Percentiles rank a stretch among this genome's conserved stretches.
Evolutionary conservation across 2,888 invertebrate species (phyloP).

Genomic region (Eilema depressum): DNA sequence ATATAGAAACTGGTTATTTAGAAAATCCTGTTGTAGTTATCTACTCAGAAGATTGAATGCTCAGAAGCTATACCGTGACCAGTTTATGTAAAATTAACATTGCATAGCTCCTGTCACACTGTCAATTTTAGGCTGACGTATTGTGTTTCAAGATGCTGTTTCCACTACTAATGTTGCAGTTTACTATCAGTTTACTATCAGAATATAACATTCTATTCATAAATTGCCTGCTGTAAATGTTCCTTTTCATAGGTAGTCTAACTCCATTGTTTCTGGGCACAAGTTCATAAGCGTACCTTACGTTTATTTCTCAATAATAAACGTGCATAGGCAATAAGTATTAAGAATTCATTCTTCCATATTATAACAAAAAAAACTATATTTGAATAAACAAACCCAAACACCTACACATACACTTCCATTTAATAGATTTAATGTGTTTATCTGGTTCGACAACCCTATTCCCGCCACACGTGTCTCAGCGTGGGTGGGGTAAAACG

Average conservation of each 20-base stretch:
- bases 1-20: not conserved
- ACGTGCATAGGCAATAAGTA: no score
- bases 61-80: not conserved
- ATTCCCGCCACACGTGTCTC: constrained; percentile 8
- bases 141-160: no score
- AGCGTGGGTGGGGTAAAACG: constrained; percentile 35
- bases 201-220: not conserved
- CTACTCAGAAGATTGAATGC: not conserved
- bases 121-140: not conserved
- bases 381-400: not conserved
- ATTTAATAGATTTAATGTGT: constrained; percentile 8
- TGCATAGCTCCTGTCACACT: not conserved
- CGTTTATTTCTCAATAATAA: no score
- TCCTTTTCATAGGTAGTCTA: no score
- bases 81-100: not conserved
- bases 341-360: not conserved
- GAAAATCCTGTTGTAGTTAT: not conserved
- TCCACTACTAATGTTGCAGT: not conserved
- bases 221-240: not conserved
- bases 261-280: no score
- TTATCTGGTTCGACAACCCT: constrained; percentile 32
- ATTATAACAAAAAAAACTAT: not conserved
- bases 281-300: no score
- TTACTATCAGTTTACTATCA: not conserved
- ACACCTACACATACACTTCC: not conserved